phyloP scores from a whole-genome alignment of 2,797 vertebrate genomes.

The Coregonus ussuriensis region DNA sequence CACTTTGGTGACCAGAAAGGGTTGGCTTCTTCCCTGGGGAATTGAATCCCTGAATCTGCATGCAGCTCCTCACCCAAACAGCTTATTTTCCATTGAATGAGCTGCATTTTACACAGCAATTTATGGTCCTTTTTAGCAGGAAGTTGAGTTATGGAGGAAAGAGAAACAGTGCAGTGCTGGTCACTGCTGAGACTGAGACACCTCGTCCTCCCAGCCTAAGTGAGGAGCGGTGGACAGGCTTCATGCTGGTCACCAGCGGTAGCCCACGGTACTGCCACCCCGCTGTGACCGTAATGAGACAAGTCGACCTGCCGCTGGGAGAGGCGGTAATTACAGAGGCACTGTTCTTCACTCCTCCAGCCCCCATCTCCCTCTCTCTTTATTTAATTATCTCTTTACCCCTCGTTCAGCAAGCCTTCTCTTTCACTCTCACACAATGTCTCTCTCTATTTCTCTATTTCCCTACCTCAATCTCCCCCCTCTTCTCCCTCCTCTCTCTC shows the following conservation, averaged over 20 bases:
- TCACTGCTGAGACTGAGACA: neutral
- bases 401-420: slow-evolving; percentile 22
- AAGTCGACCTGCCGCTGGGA: slow-evolving; percentile 40
- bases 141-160: neutral
- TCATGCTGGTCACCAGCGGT: slow-evolving; percentile 44
- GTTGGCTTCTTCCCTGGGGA: neutral
- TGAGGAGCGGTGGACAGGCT: neutral
- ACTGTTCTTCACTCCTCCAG: neutral
- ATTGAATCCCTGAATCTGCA: neutral
- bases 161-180: neutral
- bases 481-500: neutral
- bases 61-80: slow-evolving; percentile 10
- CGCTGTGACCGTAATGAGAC: slow-evolving; percentile 54
- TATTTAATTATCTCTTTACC: neutral
- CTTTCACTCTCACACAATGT: neutral
- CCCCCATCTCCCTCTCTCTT: neutral
- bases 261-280: slow-evolving; percentile 26
- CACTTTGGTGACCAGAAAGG: neutral
- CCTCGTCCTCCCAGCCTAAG: slow-evolving; percentile 6
- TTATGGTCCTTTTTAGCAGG: neutral
- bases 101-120: slow-evolving; percentile 17
- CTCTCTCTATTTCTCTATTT: neutral
- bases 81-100: slow-evolving; percentile 45
- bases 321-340: slow-evolving; percentile 45
- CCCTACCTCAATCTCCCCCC: neutral